Base-by-base conservation (phyloP, 2,797 vertebrate species). In the Kryptopterus vitreolus region DNA sequence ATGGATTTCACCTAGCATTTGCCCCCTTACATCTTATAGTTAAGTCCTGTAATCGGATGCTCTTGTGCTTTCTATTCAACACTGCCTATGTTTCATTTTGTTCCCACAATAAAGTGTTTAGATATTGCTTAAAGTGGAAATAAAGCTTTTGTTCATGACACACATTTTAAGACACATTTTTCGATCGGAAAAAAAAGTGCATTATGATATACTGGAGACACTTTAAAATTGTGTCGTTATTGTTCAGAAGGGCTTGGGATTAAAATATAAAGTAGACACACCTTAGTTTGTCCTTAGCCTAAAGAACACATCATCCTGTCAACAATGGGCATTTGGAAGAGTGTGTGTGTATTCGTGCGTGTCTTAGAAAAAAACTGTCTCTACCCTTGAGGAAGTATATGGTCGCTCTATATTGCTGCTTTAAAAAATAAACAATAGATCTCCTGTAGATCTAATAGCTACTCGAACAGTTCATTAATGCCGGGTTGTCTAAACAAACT, bases 1-100 rank as follows among this genome's bases (percentile, higher is more conserved):
- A 89, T 88, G 84, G 90, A 90, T 91, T 91, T 91, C 88, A 91
- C 91, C 89, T 85, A 86, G 87, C 82, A 84, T 87, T 90, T 86
- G 88, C 84, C 86, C n/a, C 81, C 55, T 86, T 87, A 85, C 88
- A 71, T 29, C 86, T 87, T 86, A 85, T 85, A 89, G 90, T 80
- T 76, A 77, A 84, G 80, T 71, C 53, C 68, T 53, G 80, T 78
- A 78, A 84, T 2, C 58, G 29, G 75, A 86, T 78, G 71, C 11
- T 18, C 35, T 35, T 55, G 63, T 69, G 55, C 31, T 77, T 43
- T 70, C 66, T 61, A 58, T 69, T 38, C 52, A 57, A 66, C 58
- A 62, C 29, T 33, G 59, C 15, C 63, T 80, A 62, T 46, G 50
- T 78, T 71, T 69, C 65, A 80, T 83, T 79, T 75, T 63, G 43